Evolutionary conservation across 2,888 invertebrate genomes (phyloP).

Genomic region (Andrena minutula): DNA sequence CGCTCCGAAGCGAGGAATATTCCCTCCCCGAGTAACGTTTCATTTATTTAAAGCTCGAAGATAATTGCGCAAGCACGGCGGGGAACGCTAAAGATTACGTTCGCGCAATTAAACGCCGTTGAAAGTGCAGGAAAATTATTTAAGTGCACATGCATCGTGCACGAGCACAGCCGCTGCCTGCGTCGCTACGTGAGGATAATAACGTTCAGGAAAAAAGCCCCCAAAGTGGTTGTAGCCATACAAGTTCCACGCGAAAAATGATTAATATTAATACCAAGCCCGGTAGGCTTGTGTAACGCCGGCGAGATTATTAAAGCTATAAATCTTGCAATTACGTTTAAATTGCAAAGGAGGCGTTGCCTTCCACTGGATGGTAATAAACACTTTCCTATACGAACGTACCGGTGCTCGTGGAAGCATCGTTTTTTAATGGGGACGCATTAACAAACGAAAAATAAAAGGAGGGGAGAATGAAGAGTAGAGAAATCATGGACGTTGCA

Average conservation of each 20-base stretch:
- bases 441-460: not conserved
- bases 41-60: conserved; percentile 43
- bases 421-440: conserved; percentile 20
- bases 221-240: conserved; percentile 56
- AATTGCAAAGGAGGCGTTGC: conserved; percentile 37
- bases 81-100: conserved; percentile 46
- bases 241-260: conserved; percentile 55
- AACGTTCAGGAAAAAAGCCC: conserved; percentile 57
- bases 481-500: too few relatives aligned
- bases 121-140: conserved; percentile 50
- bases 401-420: conserved; percentile 21
- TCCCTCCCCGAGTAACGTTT: conserved; percentile 27
- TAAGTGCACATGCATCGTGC: conserved; percentile 44
- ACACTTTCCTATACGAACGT: conserved; percentile 26
- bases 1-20: conserved; percentile 8
- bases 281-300: conserved; percentile 43
- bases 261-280: conserved; percentile 70
- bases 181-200: conserved; percentile 54
- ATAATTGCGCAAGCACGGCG: conserved; percentile 46
- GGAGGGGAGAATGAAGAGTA: not conserved
- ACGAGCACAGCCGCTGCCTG: not conserved
- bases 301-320: conserved; percentile 61
- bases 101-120: conserved; percentile 49
- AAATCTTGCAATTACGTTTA: conserved; percentile 63
- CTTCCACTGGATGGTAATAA: conserved; percentile 35